Conservation (phyloP, 2,797 vertebrate species). For the Crocodylus rhombifer region DNA sequence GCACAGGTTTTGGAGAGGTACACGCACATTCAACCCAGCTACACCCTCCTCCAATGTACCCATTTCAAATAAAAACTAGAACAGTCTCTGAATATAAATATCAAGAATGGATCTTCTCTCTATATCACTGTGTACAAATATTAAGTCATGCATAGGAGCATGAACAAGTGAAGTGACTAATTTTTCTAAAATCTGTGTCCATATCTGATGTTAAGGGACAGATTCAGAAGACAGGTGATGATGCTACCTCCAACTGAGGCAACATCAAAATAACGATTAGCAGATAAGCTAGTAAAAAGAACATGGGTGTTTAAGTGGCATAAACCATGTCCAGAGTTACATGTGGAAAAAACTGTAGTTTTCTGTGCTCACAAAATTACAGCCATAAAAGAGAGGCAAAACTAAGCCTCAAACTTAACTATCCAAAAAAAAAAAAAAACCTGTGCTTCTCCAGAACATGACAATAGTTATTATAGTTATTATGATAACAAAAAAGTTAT, state of each 20-base stretch:
- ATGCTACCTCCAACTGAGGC: background rate
- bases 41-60: too few relatives aligned
- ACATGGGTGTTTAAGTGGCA: background rate
- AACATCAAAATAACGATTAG: background rate
- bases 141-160: too few relatives aligned
- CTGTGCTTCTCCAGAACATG: too few relatives aligned
- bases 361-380: accelerated
- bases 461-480: too few relatives aligned
- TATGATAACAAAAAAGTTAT: background rate
- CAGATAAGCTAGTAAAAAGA: background rate
- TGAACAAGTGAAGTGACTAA: background rate
- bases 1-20: too few relatives aligned
- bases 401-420: background rate
- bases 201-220: background rate
- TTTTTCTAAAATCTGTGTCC: background rate
- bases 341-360: background rate
- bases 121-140: too few relatives aligned
- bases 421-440: background rate
- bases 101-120: too few relatives aligned
- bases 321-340: background rate
- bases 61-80: too few relatives aligned
- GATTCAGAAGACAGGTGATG: background rate
- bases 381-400: background rate
- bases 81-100: too few relatives aligned
- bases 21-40: too few relatives aligned